Base-by-base conservation (phyloP, 2,113 vertebrate species). In the Gymnocephalus cernua region DNA sequence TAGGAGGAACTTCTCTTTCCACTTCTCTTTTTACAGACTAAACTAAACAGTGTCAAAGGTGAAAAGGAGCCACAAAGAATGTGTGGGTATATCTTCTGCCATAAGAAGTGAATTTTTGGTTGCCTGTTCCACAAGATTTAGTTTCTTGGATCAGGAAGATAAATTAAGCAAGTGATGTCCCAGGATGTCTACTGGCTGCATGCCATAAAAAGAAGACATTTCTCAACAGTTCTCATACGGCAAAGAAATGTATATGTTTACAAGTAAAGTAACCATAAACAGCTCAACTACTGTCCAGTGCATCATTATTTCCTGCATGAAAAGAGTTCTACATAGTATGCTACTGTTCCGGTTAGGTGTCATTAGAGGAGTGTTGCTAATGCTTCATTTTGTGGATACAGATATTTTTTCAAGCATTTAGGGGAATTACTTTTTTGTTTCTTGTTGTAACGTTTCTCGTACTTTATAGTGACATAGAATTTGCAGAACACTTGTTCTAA, bases 1-100 rank as follows among this genome's bases (percentile, higher is more conserved):
- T 85, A 87, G 70, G 64, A 51, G 19, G 67, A 65, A 86, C 85
- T 82, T 79, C 82, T 79, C 71, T 61, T 88, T 87, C 78, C 19
- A 69, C 71, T 87, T 86, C 84, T 80, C 61, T 35, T 58, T 89
- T 82, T 41, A 32, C 23, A 73, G 48, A 65, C 64, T 13, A 65
- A 51, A 62, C 58, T 13, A 19, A 64, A 79, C 12, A 0, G 53
- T 73, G 85, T 78, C 57, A 76, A 45, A 44, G 64, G n/a, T 61
- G n/a, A 74, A 67, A 74, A 64, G 15, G 0, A 57, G 25, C 35
- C n/a, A 29, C 10, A 12, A 21, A 45, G 4, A 1, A 3, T 12
- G 29, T 29, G 74, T 66, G 8, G 5, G 23, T 41, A 11, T 13
- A 5, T 62, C 1, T 16, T 16, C 27, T n/a, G 11, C 4, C 16